Percentiles rank a stretch among this genome's conserved stretches.
These are phyloP conservation scores for Tholera decimalis DNA, from an alignment of 2,888 invertebrate species.

Conservation along the genomic window DNA sequence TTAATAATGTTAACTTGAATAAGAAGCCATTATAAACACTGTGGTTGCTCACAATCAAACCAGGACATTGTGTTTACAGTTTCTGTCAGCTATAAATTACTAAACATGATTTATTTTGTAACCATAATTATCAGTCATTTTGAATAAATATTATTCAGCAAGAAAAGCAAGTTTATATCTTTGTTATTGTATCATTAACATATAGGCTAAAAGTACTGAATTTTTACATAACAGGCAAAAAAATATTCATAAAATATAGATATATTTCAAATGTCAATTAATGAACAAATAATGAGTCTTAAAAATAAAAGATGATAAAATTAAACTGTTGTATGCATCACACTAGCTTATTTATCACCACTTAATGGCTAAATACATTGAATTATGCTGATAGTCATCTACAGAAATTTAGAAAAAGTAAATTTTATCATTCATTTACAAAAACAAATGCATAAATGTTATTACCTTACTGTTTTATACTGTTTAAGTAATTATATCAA, in stretches of 20 bases:
- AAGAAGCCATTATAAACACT: neutral
- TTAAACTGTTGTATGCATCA: neutral
- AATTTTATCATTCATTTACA: neutral
- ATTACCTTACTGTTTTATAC: too few species aligned
- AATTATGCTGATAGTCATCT: neutral
- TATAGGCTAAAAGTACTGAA: neutral
- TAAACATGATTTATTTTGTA: neutral
- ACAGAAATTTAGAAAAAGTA: neutral
- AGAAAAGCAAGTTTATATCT: neutral
- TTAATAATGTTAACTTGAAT: neutral
- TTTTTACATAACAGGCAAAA: neutral
- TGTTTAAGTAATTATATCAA: too few species aligned
- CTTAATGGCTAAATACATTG: neutral
- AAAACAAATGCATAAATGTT: neutral
- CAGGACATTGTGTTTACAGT: conserved; percentile 2
- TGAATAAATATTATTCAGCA: neutral
- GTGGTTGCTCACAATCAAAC: neutral
- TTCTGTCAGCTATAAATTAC: neutral
- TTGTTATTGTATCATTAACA: conserved; percentile 3
- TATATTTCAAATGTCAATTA: conserved; percentile 8
- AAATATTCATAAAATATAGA: neutral
- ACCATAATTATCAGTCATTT: neutral
- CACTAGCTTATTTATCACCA: neutral
- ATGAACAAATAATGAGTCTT: neutral
- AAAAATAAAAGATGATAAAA: conserved; percentile 10